Conservation (phyloP, 2,797 vertebrate genomes). For the Bradypodion pumilum region DNA sequence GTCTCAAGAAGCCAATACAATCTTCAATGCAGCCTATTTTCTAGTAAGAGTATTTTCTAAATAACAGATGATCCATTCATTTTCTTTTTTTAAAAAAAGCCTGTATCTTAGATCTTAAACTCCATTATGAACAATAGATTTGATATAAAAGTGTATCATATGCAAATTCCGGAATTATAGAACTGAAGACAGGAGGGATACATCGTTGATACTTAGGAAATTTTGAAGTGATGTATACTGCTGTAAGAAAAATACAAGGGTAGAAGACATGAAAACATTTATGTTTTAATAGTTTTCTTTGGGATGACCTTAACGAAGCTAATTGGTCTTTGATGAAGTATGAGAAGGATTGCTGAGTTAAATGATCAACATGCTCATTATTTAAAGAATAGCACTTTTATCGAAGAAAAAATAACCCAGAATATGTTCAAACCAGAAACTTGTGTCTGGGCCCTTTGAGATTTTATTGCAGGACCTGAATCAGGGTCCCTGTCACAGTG, state of each 20-base stretch:
- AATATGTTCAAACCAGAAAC: constrained; percentile 53
- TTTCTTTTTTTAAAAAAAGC: constrained; percentile 25
- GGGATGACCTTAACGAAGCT: constrained; percentile 61
- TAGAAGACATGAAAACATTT: constrained; percentile 70
- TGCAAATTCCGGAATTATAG: constrained; percentile 31
- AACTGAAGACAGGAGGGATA: constrained; percentile 45
- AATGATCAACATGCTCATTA: constrained; percentile 64
- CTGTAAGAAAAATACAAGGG: constrained; percentile 62
- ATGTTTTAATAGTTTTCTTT: constrained; percentile 71
- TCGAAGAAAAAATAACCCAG: constrained; percentile 38
- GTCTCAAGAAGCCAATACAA: too few species aligned
- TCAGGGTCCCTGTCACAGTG: not conserved
- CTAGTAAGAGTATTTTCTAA: constrained; percentile 13
- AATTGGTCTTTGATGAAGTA: constrained; percentile 67
- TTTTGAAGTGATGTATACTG: constrained; percentile 42
- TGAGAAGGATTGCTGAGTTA: constrained; percentile 57
- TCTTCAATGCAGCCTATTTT: not conserved
- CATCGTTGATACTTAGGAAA: constrained; percentile 67
- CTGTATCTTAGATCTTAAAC: constrained; percentile 7
- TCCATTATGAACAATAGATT: constrained; percentile 48
- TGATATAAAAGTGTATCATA: constrained; percentile 51
- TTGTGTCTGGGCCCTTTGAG: constrained; percentile 25
- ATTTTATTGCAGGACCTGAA: not conserved
- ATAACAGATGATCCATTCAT: constrained; percentile 12
- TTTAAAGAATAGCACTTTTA: constrained; percentile 65